Conservation (phyloP, 2,888 invertebrate species). For the Glomeris marginata region DNA sequence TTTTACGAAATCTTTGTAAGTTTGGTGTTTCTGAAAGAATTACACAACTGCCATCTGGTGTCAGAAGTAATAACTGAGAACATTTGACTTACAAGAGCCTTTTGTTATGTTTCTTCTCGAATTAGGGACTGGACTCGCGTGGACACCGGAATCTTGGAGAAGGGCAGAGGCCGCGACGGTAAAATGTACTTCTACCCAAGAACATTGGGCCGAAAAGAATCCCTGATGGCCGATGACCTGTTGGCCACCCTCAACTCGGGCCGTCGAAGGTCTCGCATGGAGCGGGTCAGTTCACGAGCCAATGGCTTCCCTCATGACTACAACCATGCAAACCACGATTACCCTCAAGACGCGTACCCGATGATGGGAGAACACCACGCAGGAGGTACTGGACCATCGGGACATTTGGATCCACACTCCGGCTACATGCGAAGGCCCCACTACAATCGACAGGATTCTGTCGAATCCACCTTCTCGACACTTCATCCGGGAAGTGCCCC, state of each 20-base stretch:
- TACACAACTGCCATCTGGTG: no score
- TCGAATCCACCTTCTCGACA: neutral
- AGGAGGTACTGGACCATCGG: neutral
- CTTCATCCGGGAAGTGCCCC: no score
- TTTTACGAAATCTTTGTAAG: no score
- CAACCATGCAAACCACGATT: neutral
- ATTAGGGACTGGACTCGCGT: no score
- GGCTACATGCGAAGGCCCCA: neutral
- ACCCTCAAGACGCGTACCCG: neutral
- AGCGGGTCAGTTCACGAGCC: conserved; percentile 1
- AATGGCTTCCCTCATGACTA: conserved; percentile 5
- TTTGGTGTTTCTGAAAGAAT: no score
- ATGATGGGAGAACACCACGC: neutral
- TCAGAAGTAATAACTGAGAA: no score
- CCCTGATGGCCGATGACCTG: conserved; percentile 13
- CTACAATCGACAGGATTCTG: conserved; percentile 4
- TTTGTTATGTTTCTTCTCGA: no score
- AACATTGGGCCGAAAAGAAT: conserved; percentile 14
- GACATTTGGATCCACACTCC: neutral
- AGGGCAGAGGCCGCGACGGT: neutral
- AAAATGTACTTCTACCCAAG: neutral
- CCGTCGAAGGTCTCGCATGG: conserved; percentile 5
- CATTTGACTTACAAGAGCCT: no score
- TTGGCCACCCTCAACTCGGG: conserved; percentile 13
- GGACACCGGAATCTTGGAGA: neutral